A percentile compares a stretch with the other conserved stretches of the same genome.
phyloP scores from a whole-genome alignment of 1,140 invertebrate genomes.

The Prorops nasuta region DNA sequence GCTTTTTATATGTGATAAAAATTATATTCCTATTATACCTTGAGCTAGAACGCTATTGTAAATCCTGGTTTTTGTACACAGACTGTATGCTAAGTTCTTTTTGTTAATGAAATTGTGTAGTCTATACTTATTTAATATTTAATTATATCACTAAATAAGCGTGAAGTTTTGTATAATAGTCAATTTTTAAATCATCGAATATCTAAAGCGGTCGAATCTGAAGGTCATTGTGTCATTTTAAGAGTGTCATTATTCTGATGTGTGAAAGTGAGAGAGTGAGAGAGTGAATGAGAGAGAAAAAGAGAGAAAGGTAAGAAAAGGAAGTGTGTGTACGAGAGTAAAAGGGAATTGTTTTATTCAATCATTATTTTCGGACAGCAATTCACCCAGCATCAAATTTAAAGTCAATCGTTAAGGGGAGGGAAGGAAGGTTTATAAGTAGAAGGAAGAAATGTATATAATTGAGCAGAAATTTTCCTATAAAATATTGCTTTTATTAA shows the following conservation, averaged over 20 bases:
- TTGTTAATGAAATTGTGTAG: slow-evolving; percentile 41
- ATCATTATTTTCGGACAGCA: no score
- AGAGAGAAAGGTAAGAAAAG: no score
- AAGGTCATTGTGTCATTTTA: slow-evolving; percentile 27
- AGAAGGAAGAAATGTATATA: no score
- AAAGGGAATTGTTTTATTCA: no score
- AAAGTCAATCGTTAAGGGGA: no score
- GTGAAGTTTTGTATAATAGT: slow-evolving; percentile 37
- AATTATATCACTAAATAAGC: slow-evolving; percentile 37
- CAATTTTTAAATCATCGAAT: slow-evolving; percentile 15
- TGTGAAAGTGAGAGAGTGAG: neutral
- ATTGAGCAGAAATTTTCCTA: no score
- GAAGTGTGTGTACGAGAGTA: no score
- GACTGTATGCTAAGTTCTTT: slow-evolving; percentile 37
- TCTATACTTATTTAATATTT: slow-evolving; percentile 52
- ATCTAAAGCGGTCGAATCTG: slow-evolving; percentile 12
- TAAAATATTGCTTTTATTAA: no score
- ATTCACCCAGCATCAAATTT: no score
- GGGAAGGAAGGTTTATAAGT: no score
- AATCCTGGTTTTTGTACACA: slow-evolving; percentile 55
- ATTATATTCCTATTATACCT: slow-evolving; percentile 52
- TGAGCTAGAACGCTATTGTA: slow-evolving; percentile 46
- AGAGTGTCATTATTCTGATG: slow-evolving; percentile 29
- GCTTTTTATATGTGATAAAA: slow-evolving; percentile 57
- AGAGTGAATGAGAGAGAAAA: no score